Percentiles rank a stretch among this genome's conserved stretches.
These are phyloP conservation scores for Sebastes baramenuke DNA, from an alignment of 2,797 vertebrate species.

Conservation along the genomic window DNA sequence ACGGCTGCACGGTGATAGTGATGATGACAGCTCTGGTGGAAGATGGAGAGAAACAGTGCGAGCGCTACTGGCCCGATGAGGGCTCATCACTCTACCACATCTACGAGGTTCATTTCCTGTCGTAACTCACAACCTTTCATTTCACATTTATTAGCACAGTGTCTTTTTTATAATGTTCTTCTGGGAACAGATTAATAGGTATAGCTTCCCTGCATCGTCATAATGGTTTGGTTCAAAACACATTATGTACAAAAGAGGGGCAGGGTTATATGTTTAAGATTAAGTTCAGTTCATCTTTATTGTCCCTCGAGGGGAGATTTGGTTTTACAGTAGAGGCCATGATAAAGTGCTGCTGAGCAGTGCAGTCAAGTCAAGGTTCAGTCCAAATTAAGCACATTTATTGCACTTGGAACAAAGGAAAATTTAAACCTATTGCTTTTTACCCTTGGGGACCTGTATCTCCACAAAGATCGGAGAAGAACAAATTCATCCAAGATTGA, in stretches of 20 bases:
- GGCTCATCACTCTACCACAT: conserved; percentile 98
- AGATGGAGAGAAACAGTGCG: conserved; percentile 95
- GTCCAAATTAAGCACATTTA: no score
- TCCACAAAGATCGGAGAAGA: no score
- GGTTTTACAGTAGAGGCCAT: no score
- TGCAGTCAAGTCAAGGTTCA: no score
- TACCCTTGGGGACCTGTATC: no score
- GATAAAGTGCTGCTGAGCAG: no score
- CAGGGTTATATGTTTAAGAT: neutral
- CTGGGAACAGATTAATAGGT: neutral
- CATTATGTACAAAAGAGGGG: neutral
- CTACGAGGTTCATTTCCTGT: conserved; percentile 87
- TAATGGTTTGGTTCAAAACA: neutral
- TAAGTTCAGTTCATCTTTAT: neutral
- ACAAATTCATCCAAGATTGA: neutral
- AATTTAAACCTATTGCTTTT: no score
- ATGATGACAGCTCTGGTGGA: conserved; percentile 96
- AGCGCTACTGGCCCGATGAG: conserved; percentile 98
- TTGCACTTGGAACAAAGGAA: no score
- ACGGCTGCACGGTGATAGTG: conserved; percentile 95
- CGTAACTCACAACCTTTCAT: neutral
- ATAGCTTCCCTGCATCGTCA: neutral
- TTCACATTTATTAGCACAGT: neutral
- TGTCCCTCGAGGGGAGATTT: no score
- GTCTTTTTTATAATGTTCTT: neutral